A percentile compares a stretch with the other conserved stretches of the same genome.
These are phyloP conservation scores for Poecile atricapillus DNA, from an alignment of 2,113 vertebrate genomes.

Conservation along the genomic window DNA sequence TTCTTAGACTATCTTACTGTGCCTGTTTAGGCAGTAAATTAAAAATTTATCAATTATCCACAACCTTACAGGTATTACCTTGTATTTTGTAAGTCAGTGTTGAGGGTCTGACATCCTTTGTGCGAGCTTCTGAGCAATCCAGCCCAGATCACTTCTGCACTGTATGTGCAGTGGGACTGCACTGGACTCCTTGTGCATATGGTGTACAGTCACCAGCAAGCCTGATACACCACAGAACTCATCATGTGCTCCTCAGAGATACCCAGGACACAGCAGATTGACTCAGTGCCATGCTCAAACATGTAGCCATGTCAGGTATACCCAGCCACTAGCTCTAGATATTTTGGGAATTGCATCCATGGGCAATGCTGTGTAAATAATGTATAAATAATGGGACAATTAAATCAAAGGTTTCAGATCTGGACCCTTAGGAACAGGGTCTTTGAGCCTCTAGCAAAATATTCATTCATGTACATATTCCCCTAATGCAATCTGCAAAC, in stretches of 20 bases:
- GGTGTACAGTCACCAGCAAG: neutral
- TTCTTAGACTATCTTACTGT: neutral
- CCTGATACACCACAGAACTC: neutral
- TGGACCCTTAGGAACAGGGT: neutral
- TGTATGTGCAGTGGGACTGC: rapidly evolving
- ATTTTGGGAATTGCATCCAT: neutral
- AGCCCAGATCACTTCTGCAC: neutral
- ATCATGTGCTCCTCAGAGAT: neutral
- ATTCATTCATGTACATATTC: neutral
- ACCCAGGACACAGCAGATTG: neutral
- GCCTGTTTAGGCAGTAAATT: neutral
- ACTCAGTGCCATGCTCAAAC: neutral
- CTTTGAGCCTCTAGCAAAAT: neutral
- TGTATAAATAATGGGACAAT: neutral
- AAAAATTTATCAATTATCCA: neutral
- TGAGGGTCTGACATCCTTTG: neutral
- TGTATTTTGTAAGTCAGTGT: neutral
- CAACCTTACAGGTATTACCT: neutral
- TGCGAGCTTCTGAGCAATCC: neutral
- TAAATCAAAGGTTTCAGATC: neutral
- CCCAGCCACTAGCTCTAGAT: neutral
- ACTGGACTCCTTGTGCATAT: neutral
- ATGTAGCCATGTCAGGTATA: neutral
- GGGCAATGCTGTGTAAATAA: neutral
- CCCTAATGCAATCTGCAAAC: neutral